These are phyloP conservation scores for Ecliptopera silaceata DNA, from an alignment of 2,888 invertebrate species.

Conservation along the genomic window DNA sequence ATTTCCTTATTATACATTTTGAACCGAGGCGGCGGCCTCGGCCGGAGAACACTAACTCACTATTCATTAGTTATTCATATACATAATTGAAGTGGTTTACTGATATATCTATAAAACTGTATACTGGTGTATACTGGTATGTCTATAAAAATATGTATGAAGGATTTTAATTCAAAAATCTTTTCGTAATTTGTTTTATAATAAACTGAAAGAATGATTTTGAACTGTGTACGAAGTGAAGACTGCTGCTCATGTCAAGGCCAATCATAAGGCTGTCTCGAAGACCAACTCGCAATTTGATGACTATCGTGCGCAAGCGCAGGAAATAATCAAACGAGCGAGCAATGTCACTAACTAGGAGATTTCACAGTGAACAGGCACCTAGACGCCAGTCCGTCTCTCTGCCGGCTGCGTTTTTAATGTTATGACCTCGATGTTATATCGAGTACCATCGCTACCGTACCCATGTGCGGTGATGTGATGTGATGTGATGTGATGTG, in stretches of 20 bases:
- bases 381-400: not conserved
- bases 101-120: no score
- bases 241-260: conserved; percentile 1
- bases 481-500: not conserved
- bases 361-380: not conserved
- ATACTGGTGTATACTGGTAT: no score
- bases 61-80: no score
- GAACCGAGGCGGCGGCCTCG: no score
- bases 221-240: not conserved
- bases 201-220: no score
- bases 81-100: no score
- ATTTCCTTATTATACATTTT: no score
- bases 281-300: not conserved
- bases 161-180: no score
- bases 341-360: conserved; percentile 14
- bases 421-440: conserved; percentile 17
- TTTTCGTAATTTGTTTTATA: no score
- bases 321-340: conserved; percentile 9
- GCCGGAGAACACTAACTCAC: no score
- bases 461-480: not conserved
- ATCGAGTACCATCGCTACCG: conserved; percentile 21
- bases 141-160: no score
- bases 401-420: conserved; percentile 5
- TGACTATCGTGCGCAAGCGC: conserved; percentile 16
- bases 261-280: not conserved